These are phyloP conservation scores for Drosophila mercatorum DNA, from an alignment of 2,888 invertebrate genomes.

Conservation along the genomic window DNA sequence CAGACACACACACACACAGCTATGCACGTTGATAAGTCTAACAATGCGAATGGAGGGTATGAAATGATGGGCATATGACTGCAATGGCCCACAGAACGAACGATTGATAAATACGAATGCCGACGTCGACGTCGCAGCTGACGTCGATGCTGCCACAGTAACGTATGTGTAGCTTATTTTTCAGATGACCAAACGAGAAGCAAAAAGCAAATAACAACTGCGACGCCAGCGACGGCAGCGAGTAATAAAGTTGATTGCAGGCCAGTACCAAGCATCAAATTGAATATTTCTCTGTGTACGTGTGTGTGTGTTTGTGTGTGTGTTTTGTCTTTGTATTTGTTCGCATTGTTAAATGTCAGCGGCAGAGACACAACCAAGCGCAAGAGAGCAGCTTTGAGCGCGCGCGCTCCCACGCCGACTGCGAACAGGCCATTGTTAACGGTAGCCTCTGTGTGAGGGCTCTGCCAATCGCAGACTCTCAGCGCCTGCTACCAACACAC, in stretches of 20 bases:
- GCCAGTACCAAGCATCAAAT: conserved; percentile 67
- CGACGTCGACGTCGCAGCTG: conserved; percentile 17
- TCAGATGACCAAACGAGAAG: conserved; percentile 69
- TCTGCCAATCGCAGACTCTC: conserved; percentile 39
- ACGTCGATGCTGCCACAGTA: conserved; percentile 15
- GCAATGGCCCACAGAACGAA: conserved; percentile 59
- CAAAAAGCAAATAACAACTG: conserved; percentile 61
- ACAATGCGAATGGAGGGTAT: conserved; percentile 53
- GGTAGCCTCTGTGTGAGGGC: conserved; percentile 24
- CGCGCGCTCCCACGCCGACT: conserved; percentile 29
- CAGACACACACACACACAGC: conserved; percentile 15
- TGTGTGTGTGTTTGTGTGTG: conserved; percentile 18
- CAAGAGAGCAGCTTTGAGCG: conserved; percentile 26
- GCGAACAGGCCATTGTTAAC: conserved; percentile 63
- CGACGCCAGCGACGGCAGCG: conserved; percentile 27
- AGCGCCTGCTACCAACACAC: conserved; percentile 46
- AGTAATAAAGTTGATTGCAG: conserved; percentile 77
- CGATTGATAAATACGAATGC: conserved; percentile 70
- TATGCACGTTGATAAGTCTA: conserved; percentile 62
- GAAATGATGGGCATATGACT: conserved; percentile 49
- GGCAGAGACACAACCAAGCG: conserved; percentile 34
- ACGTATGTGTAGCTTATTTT: conserved; percentile 51
- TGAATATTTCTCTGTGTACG: conserved; percentile 57
- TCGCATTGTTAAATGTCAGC: conserved; percentile 75
- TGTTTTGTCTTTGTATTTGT: conserved; percentile 60